Evolutionary conservation across 2,888 invertebrate genomes (phyloP).

Genomic region (Dione vanillae): DNA sequence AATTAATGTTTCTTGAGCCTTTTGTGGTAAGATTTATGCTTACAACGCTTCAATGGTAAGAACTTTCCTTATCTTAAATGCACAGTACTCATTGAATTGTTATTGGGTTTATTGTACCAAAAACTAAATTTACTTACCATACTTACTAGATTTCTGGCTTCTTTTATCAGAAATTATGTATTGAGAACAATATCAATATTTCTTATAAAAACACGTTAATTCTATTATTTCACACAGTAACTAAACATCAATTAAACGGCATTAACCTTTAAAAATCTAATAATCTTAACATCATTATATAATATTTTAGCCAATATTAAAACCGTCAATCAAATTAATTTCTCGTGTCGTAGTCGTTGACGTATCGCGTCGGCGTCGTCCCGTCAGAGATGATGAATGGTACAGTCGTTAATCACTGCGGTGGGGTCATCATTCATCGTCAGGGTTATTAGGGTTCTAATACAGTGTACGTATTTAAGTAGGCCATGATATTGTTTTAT

Average conservation of each 20-base stretch:
- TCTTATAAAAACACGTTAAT: no score
- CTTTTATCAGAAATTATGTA: no score
- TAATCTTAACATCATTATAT: slow-evolving; percentile 9
- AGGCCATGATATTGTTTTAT: not conserved
- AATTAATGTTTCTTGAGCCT: no score
- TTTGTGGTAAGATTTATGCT: no score
- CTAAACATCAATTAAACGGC: not conserved
- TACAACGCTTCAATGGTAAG: no score
- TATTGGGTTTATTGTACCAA: no score
- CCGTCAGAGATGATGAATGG: slow-evolving; percentile 58
- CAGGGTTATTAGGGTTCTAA: slow-evolving; percentile 51
- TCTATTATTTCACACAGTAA: not conserved
- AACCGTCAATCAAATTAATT: slow-evolving; percentile 59
- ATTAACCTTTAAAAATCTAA: slow-evolving; percentile 16
- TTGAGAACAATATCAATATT: no score
- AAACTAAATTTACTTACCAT: no score
- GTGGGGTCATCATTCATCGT: slow-evolving; percentile 65
- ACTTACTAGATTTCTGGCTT: no score
- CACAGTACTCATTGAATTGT: no score
- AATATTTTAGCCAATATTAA: slow-evolving; percentile 50
- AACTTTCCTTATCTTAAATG: no score
- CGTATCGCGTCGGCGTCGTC: slow-evolving; percentile 54
- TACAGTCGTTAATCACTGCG: slow-evolving; percentile 70
- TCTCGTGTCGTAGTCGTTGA: slow-evolving; percentile 54
- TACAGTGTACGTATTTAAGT: slow-evolving; percentile 40